phyloP scores from a whole-genome alignment of 2,113 vertebrate species.

The Paramormyrops kingsleyae region DNA sequence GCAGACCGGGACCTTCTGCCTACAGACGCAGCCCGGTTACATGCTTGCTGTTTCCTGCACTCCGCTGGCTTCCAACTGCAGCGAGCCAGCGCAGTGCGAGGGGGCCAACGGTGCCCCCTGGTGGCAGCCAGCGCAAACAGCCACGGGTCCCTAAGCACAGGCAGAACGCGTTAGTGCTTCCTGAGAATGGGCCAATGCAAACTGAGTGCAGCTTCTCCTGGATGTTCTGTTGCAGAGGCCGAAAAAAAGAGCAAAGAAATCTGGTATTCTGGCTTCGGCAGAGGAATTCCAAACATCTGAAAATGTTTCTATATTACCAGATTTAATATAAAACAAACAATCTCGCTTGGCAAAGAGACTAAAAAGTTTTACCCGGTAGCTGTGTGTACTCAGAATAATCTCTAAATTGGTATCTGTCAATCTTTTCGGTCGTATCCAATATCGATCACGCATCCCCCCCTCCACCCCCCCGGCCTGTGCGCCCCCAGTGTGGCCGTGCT shows the following conservation, averaged over 20 bases:
- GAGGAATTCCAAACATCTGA: conserved; percentile 31
- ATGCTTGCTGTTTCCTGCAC: neutral
- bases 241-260: conserved; percentile 2
- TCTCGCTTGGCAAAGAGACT: conserved; percentile 17
- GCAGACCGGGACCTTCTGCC: neutral
- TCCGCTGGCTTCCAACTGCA: neutral
- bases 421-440: conserved; percentile 18
- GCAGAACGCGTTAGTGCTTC: neutral
- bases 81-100: neutral
- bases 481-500: neutral
- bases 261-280: conserved; percentile 21
- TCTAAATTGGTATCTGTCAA: conserved; percentile 25
- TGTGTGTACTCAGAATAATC: conserved; percentile 13
- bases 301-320: conserved; percentile 33
- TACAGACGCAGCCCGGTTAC: neutral
- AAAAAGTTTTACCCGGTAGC: conserved; percentile 19
- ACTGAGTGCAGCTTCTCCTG: conserved; percentile 22
- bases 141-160: neutral
- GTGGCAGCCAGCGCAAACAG: conserved; percentile 12
- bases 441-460: neutral
- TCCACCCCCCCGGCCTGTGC: neutral
- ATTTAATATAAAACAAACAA: conserved; percentile 28
- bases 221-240: conserved; percentile 23
- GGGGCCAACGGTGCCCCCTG: conserved; percentile 28
- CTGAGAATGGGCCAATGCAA: conserved; percentile 31